Base-by-base conservation (phyloP, 1,140 invertebrate genomes). In the Lucilia sericata region DNA sequence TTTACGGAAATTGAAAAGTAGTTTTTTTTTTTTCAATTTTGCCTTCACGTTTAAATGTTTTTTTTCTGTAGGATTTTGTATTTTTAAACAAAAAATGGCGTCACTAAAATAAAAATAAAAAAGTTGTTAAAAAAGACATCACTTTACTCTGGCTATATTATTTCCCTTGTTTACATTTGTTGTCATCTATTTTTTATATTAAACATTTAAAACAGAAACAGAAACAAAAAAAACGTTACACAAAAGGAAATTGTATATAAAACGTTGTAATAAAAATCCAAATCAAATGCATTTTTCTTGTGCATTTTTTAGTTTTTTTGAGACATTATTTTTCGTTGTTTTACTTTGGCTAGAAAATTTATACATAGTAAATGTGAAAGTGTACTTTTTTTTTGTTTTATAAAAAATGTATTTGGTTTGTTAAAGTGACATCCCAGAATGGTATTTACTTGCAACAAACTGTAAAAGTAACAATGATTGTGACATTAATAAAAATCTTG, bases 1-100 rank as follows among this genome's bases (percentile, higher is more conserved):
- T 82, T 82, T 82, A n/a, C 49, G 80, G 80, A 82, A 82, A 82
- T 82, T 82, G 80, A 55, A 55, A 82, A 51, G 19, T 55, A n/a
- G 5, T 25, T 75, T 51, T 74, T 76, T 83, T 51, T 74, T 82
- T 17, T 60, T 60, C 5, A 17, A 14, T 60, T 75, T 83, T 76
- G 42, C 19, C 4, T 83, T 49, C 34, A 30, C 42, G 34, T 60
- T 60, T 60, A 60, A 60, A n/a, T 42, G 25, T 17, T 19, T 60
- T 42, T 36, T 82, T 55, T 82, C 55, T 60, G 51, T 30, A 21
- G 19, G 10, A 30, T 49, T 83, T 75, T 74, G 30, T 76, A 0
- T 47, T 82, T 42, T 42, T 8, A 42, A 42, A 42, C 42, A 42
- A 42, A 42, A 42, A 42, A 42, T 42, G 42, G 42, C 42, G 42